These are phyloP conservation scores for Polyommatus icarus DNA, from an alignment of 2,888 invertebrate species.

Conservation along the genomic window DNA sequence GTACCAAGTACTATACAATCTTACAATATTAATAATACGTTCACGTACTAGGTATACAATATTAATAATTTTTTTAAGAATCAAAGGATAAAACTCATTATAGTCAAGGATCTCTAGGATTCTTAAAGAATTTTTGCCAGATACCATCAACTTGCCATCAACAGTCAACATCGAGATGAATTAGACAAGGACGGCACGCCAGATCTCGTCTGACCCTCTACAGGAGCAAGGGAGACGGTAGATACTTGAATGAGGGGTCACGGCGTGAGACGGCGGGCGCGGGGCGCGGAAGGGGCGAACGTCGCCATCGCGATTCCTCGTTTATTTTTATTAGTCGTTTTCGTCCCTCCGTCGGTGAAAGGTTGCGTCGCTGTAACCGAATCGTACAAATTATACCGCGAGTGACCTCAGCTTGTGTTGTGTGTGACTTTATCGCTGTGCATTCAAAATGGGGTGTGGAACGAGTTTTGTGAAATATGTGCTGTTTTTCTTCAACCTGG, in stretches of 20 bases:
- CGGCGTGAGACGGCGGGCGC: slow-evolving; percentile 47
- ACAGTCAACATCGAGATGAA: slow-evolving; percentile 47
- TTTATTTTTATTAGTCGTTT: slow-evolving; percentile 66
- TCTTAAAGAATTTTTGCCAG: slow-evolving; percentile 2
- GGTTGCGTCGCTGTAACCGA: slow-evolving; percentile 47
- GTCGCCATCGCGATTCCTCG: slow-evolving; percentile 68
- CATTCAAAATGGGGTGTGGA: slow-evolving; percentile 83
- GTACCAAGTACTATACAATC: no score
- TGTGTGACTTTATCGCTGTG: slow-evolving; percentile 61
- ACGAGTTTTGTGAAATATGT: slow-evolving; percentile 90
- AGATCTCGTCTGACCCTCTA: slow-evolving; percentile 35
- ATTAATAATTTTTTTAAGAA: background rate
- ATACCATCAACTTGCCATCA: background rate
- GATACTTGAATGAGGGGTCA: slow-evolving; percentile 71
- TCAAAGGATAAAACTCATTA: slow-evolving; percentile 7
- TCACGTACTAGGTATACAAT: no score
- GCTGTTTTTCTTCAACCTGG: slow-evolving; percentile 88
- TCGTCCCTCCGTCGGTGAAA: slow-evolving; percentile 50
- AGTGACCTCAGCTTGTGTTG: slow-evolving; percentile 63
- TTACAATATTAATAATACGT: no score
- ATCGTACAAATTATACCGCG: slow-evolving; percentile 57
- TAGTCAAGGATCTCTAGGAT: background rate
- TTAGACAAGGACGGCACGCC: slow-evolving; percentile 47
- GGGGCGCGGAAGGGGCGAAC: slow-evolving; percentile 48
- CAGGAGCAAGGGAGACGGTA: slow-evolving; percentile 56